phyloP scores from a whole-genome alignment of 1,140 invertebrate genomes.

The Drosophila santomea region DNA sequence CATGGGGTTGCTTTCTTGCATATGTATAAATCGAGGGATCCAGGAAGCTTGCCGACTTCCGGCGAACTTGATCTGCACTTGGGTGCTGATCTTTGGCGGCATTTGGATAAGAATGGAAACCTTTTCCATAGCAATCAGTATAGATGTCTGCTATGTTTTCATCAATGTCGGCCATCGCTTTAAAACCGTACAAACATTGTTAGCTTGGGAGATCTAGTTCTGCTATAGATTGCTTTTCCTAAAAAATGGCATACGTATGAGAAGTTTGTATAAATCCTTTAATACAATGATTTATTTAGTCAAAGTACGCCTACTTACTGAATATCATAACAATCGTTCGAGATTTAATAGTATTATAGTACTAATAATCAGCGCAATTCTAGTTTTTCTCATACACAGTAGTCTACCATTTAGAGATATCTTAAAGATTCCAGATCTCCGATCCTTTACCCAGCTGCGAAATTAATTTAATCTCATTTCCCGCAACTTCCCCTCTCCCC shows the following conservation, averaged over 20 bases:
- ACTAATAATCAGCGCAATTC: too few relatives aligned
- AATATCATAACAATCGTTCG: neutral
- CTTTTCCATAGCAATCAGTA: neutral
- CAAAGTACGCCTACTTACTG: neutral
- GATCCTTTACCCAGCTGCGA: neutral
- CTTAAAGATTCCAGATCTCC: neutral
- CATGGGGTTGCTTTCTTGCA: constrained; percentile 3
- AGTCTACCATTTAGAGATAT: neutral
- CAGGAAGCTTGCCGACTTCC: constrained; percentile 35
- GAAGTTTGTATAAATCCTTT: too few relatives aligned
- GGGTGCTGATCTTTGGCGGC: constrained; percentile 20
- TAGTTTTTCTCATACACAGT: neutral
- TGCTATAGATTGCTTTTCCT: too few relatives aligned
- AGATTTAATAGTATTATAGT: neutral
- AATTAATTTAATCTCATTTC: constrained; percentile 37
- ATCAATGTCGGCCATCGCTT: neutral
- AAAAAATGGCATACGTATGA: too few relatives aligned
- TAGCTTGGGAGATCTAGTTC: neutral
- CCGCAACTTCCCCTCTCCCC: too few relatives aligned
- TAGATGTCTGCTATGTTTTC: neutral
- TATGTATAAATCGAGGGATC: constrained; percentile 1
- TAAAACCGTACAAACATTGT: too few relatives aligned
- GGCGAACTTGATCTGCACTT: constrained; percentile 31
- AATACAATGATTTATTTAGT: neutral
- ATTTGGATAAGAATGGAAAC: constrained; percentile 2